Base-by-base conservation (phyloP, 2,113 vertebrate species). In the Notechis scutatus region DNA sequence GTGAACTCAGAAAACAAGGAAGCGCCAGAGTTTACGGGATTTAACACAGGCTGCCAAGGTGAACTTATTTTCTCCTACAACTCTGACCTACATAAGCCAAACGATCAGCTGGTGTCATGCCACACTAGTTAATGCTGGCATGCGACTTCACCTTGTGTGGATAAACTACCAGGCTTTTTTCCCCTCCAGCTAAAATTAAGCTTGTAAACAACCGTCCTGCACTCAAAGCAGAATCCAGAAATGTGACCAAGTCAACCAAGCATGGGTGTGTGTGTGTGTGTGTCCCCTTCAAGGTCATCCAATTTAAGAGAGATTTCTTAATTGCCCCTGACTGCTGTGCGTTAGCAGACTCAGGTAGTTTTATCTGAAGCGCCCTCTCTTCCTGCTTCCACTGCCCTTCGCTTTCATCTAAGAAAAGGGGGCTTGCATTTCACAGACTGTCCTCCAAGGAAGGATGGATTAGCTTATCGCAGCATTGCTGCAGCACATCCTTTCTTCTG, bases 151-250 rank as follows among this genome's bases (percentile, higher is more conserved):
- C 85, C 21, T 88, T 64, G 45, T 0, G 0, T 56, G 92, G 91
- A 92, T 91, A 92, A 96, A 92, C 0, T 55, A 0, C 0, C 21
- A 2, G 39, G 0, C 0, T 1, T 10, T 8, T 23, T 18, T 57
- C 57, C 20, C 12, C 61, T 64, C 26, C 9, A 0, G 1, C 89
- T 95, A 91, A 94, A 59, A 91, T 93, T 91, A 91, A 89, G 90
- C 61, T 94, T 39, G 1, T 7, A 61, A 26, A 57, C 2, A 50
- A 45, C 59, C 90, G 91, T 92, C 87, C 45, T 34, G 61, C 92
- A 29, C 55, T 0, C 26, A 50, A 87, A 92, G 89, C 39, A 1
- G 1, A 50, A 20, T 56, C 69, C 69, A 86, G 95, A 50, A 50
- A 50, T 50, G 47, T 50, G 47, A 50, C 47, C 47, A 50, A 50